Evolutionary conservation across 2,888 invertebrate genomes (phyloP), one percentile per base, ranked within the genome.

Genomic region (Nemotelus nigrinus): DNA sequence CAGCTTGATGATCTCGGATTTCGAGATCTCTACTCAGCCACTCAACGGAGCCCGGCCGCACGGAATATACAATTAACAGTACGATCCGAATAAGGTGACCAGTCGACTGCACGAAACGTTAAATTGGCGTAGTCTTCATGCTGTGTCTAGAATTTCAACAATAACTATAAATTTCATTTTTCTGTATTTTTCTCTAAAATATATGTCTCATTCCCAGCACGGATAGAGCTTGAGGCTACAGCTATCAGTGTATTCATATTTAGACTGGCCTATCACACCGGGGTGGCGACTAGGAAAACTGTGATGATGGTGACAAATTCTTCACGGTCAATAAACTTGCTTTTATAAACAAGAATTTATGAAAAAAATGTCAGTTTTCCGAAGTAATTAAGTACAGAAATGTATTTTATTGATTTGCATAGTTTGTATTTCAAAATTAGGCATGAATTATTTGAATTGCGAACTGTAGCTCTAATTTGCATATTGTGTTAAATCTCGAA

Each of bases 111-210:
- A 72, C 74, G 67, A 72, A 58, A 72, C 78, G 75, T 77, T 78
- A 72, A 77, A 77, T 53, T 76, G 67, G 55, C 47, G 53, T n/a
- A 58, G 63, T 63, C 53, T 72, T 53, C 77, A 79, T 74, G 77
- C 39, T 53, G 77, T 74, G 79, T 79, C 79, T 39, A 77, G 68
- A 77, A 68, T 50, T 67, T 63, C 43, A 68, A 74, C 77, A 74
- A 79, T 79, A 79, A 79, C 77, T 77, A 79, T 79, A 79, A 79
- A 79, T 79, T 79, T 74, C 58, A 77, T 77, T 68, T 74, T 77
- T 79, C 1, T 25, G n/a, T 79, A 76, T 76, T 72, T 74, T 55
- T 63, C 10, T 58, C 44, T 63, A 47, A 74, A 77, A 60, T 44
- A 71, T 65, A 43, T 72, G 72, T 72, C 67, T 43, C 77, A 74